Evolutionary conservation across 2,113 vertebrate species (phyloP).

Genomic region (cattle (Bos taurus)): ARS-UCD2.0 NC_037330.1:80056501-80057000

Average conservation of each 20-base stretch:
- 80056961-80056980: neutral
- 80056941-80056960: neutral
- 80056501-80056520: no score
- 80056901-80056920: neutral
- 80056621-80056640: neutral
- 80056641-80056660: neutral
- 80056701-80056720: rapidly evolving
- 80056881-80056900: no score
- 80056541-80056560: no score
- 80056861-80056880: neutral
- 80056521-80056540: no score
- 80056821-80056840: neutral
- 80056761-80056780: no score
- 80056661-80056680: neutral
- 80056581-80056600: no score
- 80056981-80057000: neutral
- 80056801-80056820: neutral
- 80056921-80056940: neutral
- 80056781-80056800: no score
- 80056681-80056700: no score
- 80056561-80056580: no score
- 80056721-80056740: neutral
- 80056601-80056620: no score
- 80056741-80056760: rapidly evolving
- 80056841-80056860: no score